Percentiles rank a stretch among this genome's conserved stretches.
Conservation (phyloP, 35 echinoderm and acorn worm genomes). For the Lytechinus pictus region DNA sequence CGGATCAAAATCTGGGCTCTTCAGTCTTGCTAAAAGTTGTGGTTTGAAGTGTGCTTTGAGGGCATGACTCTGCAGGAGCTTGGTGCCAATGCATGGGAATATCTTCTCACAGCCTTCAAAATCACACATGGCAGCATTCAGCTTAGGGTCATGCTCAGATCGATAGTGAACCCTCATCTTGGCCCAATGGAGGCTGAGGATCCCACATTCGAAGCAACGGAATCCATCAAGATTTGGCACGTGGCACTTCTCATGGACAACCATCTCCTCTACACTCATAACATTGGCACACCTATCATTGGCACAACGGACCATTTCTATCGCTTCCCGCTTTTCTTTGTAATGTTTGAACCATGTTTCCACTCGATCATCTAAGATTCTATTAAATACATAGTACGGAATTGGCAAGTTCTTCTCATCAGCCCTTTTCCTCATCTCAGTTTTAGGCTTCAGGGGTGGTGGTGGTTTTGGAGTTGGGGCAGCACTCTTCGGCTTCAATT, state of each 20-base stretch:
- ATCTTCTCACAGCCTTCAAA: slow-evolving; percentile 42
- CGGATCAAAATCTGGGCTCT: not conserved
- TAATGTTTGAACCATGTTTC: slow-evolving; percentile 28
- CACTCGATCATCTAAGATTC: slow-evolving; percentile 29
- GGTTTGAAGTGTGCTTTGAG: slow-evolving; percentile 61
- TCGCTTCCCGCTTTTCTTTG: not conserved
- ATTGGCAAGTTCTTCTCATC: slow-evolving; percentile 34
- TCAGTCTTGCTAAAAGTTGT: slow-evolving; percentile 43
- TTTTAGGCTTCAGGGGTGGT: not conserved
- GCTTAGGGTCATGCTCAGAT: slow-evolving; percentile 54
- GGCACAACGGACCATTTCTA: slow-evolving; percentile 1
- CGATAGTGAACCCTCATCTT: slow-evolving; percentile 83
- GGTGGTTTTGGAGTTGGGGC: not conserved
- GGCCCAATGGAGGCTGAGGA: slow-evolving; percentile 67
- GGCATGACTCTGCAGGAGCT: slow-evolving; percentile 71
- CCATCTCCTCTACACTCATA: slow-evolving; percentile 59
- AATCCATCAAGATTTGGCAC: slow-evolving; percentile 75
- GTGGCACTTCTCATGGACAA: slow-evolving; percentile 69
- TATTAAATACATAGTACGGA: slow-evolving; percentile 21
- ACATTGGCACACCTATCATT: slow-evolving; percentile 30
- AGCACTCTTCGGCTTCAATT: not conserved
- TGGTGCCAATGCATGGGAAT: slow-evolving; percentile 59
- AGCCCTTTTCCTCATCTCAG: not conserved
- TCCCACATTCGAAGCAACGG: slow-evolving; percentile 65
- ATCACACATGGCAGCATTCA: slow-evolving; percentile 65